phyloP scores from a whole-genome alignment of 2,888 invertebrate genomes.

The Chloromyia formosa region DNA sequence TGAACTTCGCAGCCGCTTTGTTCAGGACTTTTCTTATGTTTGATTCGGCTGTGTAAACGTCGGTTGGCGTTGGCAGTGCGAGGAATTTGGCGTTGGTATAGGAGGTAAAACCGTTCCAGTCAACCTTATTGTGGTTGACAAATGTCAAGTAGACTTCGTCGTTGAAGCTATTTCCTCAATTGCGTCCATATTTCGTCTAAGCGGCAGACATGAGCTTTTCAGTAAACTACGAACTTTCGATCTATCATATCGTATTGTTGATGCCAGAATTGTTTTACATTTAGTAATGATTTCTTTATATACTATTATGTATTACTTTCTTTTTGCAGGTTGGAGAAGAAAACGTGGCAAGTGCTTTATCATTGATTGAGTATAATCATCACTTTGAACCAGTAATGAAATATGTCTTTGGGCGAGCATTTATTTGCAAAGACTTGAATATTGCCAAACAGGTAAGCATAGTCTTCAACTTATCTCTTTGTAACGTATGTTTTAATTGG shows the following conservation, averaged over 20 bases:
- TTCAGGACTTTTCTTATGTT: no score
- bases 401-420: slow-evolving; percentile 85
- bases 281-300: slow-evolving; percentile 13
- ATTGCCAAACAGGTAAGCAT: slow-evolving; percentile 71
- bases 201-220: background rate
- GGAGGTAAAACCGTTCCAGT: no score
- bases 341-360: slow-evolving; percentile 83
- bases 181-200: background rate
- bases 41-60: no score
- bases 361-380: slow-evolving; percentile 76
- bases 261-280: no score
- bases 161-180: background rate
- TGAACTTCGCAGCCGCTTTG: no score
- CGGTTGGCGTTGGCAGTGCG: no score
- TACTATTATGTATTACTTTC: slow-evolving; percentile 39
- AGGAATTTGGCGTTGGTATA: no score
- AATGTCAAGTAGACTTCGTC: background rate
- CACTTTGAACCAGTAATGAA: slow-evolving; percentile 80
- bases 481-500: background rate
- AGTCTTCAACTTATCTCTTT: background rate
- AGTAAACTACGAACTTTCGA: no score
- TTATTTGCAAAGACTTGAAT: slow-evolving; percentile 85
- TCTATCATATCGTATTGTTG: no score
- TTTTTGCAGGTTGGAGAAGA: slow-evolving; percentile 74
- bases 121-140: no score